Conservation (phyloP, 2,888 invertebrate species). For the Dioctria linearis region DNA sequence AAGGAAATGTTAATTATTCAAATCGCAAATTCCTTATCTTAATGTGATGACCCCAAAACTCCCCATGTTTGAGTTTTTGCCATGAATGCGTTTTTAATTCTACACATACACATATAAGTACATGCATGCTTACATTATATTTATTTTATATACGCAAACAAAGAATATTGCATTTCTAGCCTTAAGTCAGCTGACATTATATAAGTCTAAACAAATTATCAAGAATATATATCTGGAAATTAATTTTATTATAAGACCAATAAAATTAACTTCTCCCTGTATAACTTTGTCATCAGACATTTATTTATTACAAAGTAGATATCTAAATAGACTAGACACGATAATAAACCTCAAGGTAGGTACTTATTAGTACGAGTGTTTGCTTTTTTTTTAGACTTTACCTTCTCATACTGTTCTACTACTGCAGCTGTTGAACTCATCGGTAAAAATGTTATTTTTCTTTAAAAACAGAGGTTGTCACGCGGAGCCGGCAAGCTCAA, state of each 20-base stretch:
- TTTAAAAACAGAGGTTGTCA: not conserved
- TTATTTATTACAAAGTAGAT: too few relatives aligned
- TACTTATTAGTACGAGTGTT: too few relatives aligned
- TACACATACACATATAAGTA: not conserved
- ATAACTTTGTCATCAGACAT: too few relatives aligned
- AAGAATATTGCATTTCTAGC: not conserved
- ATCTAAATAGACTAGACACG: too few relatives aligned
- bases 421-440: too few relatives aligned
- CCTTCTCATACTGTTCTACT: not conserved
- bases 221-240: too few relatives aligned
- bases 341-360: too few relatives aligned
- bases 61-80: not conserved
- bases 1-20: not conserved
- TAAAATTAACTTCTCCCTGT: too few relatives aligned
- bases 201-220: not conserved
- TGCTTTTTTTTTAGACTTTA: constrained; percentile 2
- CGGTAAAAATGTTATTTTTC: too few relatives aligned
- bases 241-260: too few relatives aligned
- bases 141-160: not conserved
- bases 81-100: not conserved
- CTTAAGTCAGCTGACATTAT: not conserved
- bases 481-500: constrained; percentile 20
- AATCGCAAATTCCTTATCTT: not conserved
- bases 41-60: constrained; percentile 5
- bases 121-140: not conserved